A percentile compares a stretch with the other conserved stretches of the same genome.
phyloP scores from a whole-genome alignment of 1,140 invertebrate species.

The Apis dorsata region DNA sequence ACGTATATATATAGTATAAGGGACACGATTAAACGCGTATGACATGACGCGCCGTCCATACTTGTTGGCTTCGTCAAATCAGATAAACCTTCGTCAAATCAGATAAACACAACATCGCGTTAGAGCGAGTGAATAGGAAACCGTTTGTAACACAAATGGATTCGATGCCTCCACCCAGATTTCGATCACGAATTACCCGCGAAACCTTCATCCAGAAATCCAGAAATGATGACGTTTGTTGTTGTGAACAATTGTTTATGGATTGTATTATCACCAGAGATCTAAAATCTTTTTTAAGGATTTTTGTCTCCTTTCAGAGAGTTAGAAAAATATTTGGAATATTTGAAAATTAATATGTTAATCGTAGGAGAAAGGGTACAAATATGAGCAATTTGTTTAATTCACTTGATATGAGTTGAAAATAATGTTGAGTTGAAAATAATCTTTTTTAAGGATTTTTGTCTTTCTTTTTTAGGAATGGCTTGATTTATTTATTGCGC shows the following conservation, averaged over 20 bases:
- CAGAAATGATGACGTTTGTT: neutral
- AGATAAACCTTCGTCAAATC: constrained; percentile 58
- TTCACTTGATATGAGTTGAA: too few species aligned
- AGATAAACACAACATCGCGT: constrained; percentile 48
- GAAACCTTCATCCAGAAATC: constrained; percentile 61
- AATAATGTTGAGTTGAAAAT: too few species aligned
- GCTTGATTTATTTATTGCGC: too few species aligned
- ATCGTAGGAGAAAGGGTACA: too few species aligned
- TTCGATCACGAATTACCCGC: constrained; percentile 54
- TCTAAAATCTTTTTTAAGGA: too few species aligned
- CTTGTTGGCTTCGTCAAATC: constrained; percentile 47
- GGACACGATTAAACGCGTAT: neutral
- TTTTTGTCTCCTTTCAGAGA: too few species aligned
- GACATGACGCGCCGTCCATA: constrained; percentile 11
- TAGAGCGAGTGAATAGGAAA: constrained; percentile 31
- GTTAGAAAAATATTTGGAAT: too few species aligned
- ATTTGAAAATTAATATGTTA: too few species aligned
- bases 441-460: too few species aligned
- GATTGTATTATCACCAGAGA: neutral
- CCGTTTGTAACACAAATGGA: constrained; percentile 29
- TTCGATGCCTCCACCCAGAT: constrained; percentile 12
- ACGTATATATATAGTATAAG: too few species aligned
- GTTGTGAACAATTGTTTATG: constrained; percentile 17
- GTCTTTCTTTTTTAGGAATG: too few species aligned
- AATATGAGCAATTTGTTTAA: too few species aligned